Base-by-base conservation (phyloP, 2,113 vertebrate species). In the Pogonocichla stellata region DNA sequence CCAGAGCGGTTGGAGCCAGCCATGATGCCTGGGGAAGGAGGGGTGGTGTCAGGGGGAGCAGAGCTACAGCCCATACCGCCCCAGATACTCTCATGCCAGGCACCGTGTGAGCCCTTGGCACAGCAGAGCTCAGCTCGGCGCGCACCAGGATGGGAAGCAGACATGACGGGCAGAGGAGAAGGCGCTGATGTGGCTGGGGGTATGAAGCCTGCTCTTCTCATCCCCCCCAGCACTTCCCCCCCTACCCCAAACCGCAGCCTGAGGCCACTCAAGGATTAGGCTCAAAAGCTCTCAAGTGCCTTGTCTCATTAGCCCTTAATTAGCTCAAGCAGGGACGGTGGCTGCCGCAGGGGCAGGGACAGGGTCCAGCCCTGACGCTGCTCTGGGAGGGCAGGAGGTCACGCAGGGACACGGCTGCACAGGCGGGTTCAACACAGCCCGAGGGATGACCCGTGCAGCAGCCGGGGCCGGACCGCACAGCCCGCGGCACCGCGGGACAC, bases 1-100 rank as follows among this genome's bases (percentile, higher is more conserved):
- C 99, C 99, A 0, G 99, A 99, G 81, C 99, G 98, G 97, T 99
- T 99, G 45, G 99, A 99, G 51, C 99, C 99, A 24, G 99, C 99
- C 99, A 99, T 99, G 97, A 99, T 99, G 40, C 99, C 99, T 99
- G 96, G 7, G 45, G 11, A 71, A n/a, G 77, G 56, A 64, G 36
- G 6, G 53, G 20, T 2, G 1, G 24, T n/a, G 75, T 58, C 45
- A 51, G 0, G 1, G 42, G 1, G 2, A 71, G 58, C 85, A 69
- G 65, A 81, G 10, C 36, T 19, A 1, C 36, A 36, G 23, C n/a
- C 47, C 19, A 31, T 2, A 3, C 18, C 0, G 0, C 28, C 31
- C n/a, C 53, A 38, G 25, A 26, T 0, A 0, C 31, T 58, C 18
- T 57, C 34, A 16, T 5, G 6, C 38, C 2, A 7, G 60, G 67